Base-by-base conservation (phyloP, 2,888 invertebrate genomes). In the Agonopterix alstromeriana region DNA sequence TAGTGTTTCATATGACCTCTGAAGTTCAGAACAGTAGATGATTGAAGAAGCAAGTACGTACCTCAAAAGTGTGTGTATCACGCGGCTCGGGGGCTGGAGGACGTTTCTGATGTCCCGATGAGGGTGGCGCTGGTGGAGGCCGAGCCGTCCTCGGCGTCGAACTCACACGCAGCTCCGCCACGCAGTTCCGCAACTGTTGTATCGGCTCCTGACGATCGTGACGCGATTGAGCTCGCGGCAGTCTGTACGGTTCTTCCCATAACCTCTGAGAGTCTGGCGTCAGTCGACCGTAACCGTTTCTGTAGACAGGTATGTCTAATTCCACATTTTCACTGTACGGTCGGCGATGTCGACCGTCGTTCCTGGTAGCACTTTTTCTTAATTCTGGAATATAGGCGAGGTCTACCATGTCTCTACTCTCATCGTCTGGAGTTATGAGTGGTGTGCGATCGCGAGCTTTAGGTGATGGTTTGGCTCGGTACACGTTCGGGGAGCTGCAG, bases 301-400 rank as follows among this genome's bases (percentile, higher is more conserved):
- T 74, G 54, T 82, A 86, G 7, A 27, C 27, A 5, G 81, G 79
- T 38, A 71, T 56, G 43, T 86, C 85, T 45, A 84, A 63, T 48
- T 87, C 84, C 35, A 88, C 86, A 53, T 86, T 87, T 61, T 88
- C 88, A 67, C 88, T 88, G 47, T 86, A 88, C 10, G 88, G 88
- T 42, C 88, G 67, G 14, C 80, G 67, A 66, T 63, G 80, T 53
- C 86, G 61, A 2, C 69, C 67, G 47, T 85, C 83, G 27, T 72
- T 70, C 48, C 55, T 70, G 52, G 66, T 48, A 36, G 17, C 36
- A 36, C 47, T 76, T 53, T 79, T 81, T 54, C 84, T 73, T 49
- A 79, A 71, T 53, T 85, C 82, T 38, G 78, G 74, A 10, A 75
- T 62, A 52, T 79, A 83, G 44, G 56, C 67, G 51, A 71, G 82